Evolutionary conservation across 2,113 vertebrate genomes (phyloP), one percentile per base, ranked within the genome.

Genomic region (Phoxinus phoxinus): DNA sequence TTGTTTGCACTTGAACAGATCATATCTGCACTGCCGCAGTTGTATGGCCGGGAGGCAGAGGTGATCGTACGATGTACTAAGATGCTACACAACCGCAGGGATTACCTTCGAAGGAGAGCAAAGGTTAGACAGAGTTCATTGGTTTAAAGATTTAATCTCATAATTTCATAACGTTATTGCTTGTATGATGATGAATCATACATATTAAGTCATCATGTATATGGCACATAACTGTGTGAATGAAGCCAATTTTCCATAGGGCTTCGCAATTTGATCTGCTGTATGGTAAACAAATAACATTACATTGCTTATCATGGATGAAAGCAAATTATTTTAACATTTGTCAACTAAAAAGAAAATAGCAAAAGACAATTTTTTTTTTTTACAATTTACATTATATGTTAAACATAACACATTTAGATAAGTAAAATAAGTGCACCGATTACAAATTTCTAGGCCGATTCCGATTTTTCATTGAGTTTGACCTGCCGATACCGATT

Each of bases 51-150:
- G 61, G 89, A 90, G 71, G 83, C 86, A 2, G 89, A 90, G 75
- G 87, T 90, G 65, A 87, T 90, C 32, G 86, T 89, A 13, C 85
- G 89, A 2, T 90, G 89, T 56, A 90, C 89, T 23, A 90, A 90
- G 51, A 90, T 90, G 89, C 86, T 90, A 30, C 89, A 90, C 58
- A 90, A 90, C 35, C 88, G 89, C 78, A 86, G 89, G 46, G 89
- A 90, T 73, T 90, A 90, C 71, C 89, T 90, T 30, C 73, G 89
- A 53, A 79, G 89, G 46, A 86, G 89, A 65, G 87, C 87, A 63
- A 89, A 89, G 89, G 89, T 89, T 72, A 56, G 56, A 56, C 53
- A 48, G n/a, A 86, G 59, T 41, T 59, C 13, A 80, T 23, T 46
- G 41, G 41, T 23, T 30, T 6, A 7, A 51, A 58, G 4, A 30